Evolutionary conservation across 2,797 vertebrate species (phyloP).

Genomic region (Labeo calbasu): DNA sequence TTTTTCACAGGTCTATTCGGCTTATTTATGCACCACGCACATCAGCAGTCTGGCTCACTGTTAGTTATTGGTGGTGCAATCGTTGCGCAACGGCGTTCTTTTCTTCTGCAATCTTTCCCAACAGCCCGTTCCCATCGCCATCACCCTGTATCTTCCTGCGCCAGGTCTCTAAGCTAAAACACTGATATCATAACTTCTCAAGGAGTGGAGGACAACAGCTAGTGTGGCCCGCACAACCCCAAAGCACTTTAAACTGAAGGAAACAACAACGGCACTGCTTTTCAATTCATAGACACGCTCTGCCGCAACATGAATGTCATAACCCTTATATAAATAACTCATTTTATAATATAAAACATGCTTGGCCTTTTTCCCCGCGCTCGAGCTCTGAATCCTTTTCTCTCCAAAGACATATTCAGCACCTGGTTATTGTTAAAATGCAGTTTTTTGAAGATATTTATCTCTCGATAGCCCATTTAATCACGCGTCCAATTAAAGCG

Average conservation of each 20-base stretch:
- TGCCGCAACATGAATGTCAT: slow-evolving; percentile 17
- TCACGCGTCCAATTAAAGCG: slow-evolving; percentile 46
- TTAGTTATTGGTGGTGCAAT: slow-evolving; percentile 26
- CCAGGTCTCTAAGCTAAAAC: slow-evolving; percentile 21
- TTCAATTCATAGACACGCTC: slow-evolving; percentile 8
- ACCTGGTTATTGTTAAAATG: slow-evolving; percentile 38
- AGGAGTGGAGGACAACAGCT: not conserved
- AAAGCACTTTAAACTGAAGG: slow-evolving; percentile 16
- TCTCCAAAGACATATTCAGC: slow-evolving; percentile 7
- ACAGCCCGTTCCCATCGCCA: slow-evolving; percentile 22
- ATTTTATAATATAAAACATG: slow-evolving; percentile 44
- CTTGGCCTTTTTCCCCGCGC: slow-evolving; percentile 19
- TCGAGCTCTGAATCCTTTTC: slow-evolving; percentile 4
- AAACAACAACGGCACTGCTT: slow-evolving; percentile 18
- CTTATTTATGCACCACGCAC: slow-evolving; percentile 10
- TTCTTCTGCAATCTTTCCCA: slow-evolving; percentile 30
- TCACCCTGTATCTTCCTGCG: slow-evolving; percentile 13
- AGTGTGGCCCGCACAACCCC: not conserved
- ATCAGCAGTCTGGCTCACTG: slow-evolving; percentile 15
- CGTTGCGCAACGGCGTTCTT: slow-evolving; percentile 13
- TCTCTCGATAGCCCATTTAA: slow-evolving; percentile 49
- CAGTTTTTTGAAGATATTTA: slow-evolving; percentile 42
- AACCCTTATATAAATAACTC: slow-evolving; percentile 30
- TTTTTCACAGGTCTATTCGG: slow-evolving; percentile 13
- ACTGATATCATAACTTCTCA: slow-evolving; percentile 15